Evolutionary conservation across 2,888 invertebrate species (phyloP).

Genomic region (Lepeophtheirus nordmannii): DNA sequence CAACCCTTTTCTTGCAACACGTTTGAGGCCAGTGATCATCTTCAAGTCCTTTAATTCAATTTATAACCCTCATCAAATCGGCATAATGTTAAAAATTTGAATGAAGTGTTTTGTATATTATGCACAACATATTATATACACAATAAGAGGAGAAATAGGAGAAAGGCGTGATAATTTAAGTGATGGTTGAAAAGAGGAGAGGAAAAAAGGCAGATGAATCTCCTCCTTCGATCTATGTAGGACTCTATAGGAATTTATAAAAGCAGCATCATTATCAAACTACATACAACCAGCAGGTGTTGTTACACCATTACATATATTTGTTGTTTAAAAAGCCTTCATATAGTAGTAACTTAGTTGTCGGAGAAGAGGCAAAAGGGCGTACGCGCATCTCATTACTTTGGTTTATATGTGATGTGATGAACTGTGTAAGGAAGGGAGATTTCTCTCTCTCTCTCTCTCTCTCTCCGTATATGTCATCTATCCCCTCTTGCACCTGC

Average conservation of each 20-base stretch:
- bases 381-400: neutral
- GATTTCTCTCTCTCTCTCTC: neutral
- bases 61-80: too few relatives aligned
- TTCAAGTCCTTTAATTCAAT: too few relatives aligned
- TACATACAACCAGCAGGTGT: neutral
- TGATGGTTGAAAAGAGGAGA: too few relatives aligned
- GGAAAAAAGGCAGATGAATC: neutral
- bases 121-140: too few relatives aligned
- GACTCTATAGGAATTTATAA: neutral
- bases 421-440: neutral
- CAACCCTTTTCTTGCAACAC: too few relatives aligned
- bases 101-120: too few relatives aligned
- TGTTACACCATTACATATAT: neutral
- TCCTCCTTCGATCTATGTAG: neutral
- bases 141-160: too few relatives aligned
- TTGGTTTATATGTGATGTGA: neutral
- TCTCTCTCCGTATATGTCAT: too few relatives aligned
- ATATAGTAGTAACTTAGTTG: neutral
- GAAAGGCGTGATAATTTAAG: too few relatives aligned
- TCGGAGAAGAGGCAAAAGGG: neutral
- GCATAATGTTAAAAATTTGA: too few relatives aligned
- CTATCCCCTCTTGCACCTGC: neutral
- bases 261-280: constrained; percentile 2
- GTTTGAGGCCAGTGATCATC: too few relatives aligned
- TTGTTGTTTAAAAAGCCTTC: constrained; percentile 4